These are phyloP conservation scores for Centropus bengalensis DNA, from an alignment of 2,113 vertebrate species.

Conservation along the genomic window DNA sequence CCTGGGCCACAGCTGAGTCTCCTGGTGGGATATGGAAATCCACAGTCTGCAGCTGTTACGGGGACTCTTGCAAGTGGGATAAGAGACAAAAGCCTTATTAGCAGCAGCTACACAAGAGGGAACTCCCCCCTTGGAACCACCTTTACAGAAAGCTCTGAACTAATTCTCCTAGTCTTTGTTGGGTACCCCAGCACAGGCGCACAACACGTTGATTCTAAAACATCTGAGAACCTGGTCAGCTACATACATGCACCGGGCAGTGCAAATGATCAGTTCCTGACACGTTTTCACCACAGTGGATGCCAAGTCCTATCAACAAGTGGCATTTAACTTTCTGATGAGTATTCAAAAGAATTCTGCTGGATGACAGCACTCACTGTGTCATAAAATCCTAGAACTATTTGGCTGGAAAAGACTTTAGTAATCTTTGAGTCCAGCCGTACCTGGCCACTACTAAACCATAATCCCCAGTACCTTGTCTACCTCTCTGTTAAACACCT, in stretches of 20 bases:
- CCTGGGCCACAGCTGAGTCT: conserved; percentile 6
- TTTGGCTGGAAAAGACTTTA: no score
- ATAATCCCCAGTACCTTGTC: no score
- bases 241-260: rapidly evolving
- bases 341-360: neutral
- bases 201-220: rapidly evolving
- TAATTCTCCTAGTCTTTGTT: neutral
- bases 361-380: neutral
- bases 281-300: neutral
- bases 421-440: no score
- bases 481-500: no score
- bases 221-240: neutral
- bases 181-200: neutral
- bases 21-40: neutral
- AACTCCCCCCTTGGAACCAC: neutral
- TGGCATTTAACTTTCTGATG: neutral
- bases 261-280: neutral
- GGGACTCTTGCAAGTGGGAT: neutral
- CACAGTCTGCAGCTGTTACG: conserved; percentile 10
- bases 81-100: neutral
- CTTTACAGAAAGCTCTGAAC: neutral
- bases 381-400: no score
- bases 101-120: neutral
- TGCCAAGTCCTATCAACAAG: neutral
- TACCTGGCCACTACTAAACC: no score